Base-by-base conservation (phyloP, 1,140 invertebrate genomes). In the Bilobella aurantiaca region DNA sequence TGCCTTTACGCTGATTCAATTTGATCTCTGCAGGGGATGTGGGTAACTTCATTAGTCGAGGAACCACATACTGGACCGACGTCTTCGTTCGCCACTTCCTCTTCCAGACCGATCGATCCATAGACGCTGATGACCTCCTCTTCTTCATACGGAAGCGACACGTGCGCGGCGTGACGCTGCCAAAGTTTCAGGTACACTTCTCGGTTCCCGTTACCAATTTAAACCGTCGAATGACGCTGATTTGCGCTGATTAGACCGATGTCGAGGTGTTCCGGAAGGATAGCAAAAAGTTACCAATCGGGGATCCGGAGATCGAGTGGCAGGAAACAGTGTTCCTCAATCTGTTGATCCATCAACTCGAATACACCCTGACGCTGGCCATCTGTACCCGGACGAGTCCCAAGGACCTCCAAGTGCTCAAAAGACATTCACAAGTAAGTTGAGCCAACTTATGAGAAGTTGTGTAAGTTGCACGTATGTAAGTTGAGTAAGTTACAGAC, bases 271-370 rank as follows among this genome's bases (percentile, higher is more conserved):
- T 94, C 81, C 86, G 96, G 62, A 91, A 95, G 79, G 93, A 97
- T 79, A 96, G 93, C 73, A 89, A 92, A 76, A 96, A 96, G 77
- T 79, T 97, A 73, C 96, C 96, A 31, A 89, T 93, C 72, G 91
- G 91, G 61, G 94, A 98, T 81, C 88, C 88, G 27, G 89, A 93
- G 75, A 89, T 98, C 73, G 94, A 98, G 81, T 98, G 96, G 96
- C 93, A 98, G 80, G 96, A 99, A 82, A 98, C 96, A 57, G 93
- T 99, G 65, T 99, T 98, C 81, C 82, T 99, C 57, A 99, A 99
- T 81, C 82, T 99, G 72, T 93, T 99, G 69, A 88, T 99, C 75
- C 96, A 99, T 81, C 93, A 98, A 81, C 93, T 99, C 80, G 92
- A 98, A 77, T 99, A 98, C 78, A 95, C 88, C 53, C 82, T 99